Evolutionary conservation across 2,797 vertebrate genomes (phyloP).

Genomic region (Lithobates pipiens): DNA sequence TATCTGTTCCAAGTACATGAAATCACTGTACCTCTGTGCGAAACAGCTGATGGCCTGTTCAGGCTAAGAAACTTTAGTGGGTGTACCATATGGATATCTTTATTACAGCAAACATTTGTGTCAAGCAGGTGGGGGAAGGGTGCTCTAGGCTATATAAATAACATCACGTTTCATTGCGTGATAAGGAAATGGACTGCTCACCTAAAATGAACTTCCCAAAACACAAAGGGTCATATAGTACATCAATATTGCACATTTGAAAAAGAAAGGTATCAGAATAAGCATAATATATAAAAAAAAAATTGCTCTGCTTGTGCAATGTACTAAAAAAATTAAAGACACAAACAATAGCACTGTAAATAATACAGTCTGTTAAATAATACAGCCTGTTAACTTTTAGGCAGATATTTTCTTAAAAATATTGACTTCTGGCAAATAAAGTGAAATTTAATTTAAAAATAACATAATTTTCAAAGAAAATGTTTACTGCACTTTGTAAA

Average conservation of each 20-base stretch:
- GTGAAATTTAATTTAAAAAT: no score
- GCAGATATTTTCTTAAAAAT: no score
- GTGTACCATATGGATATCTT: conserved; percentile 24
- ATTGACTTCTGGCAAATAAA: no score
- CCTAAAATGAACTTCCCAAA: conserved; percentile 1
- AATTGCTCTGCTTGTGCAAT: no score
- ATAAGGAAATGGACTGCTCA: background rate
- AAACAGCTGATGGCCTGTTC: conserved; percentile 1
- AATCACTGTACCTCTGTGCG: background rate
- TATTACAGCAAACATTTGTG: conserved; percentile 31
- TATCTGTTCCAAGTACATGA: background rate
- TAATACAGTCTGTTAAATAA: no score
- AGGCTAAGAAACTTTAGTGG: conserved; percentile 12
- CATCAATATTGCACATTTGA: background rate
- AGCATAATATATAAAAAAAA: background rate
- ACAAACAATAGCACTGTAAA: no score
- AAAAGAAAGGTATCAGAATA: background rate
- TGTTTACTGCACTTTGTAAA: no score
- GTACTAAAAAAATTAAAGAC: no score
- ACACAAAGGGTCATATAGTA: background rate
- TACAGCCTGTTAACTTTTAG: no score
- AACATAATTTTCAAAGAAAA: no score
- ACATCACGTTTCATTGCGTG: conserved; percentile 4
- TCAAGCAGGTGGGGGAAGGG: conserved; percentile 14
- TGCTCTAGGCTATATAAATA: background rate